Conservation (phyloP, 30 jellyfish, hydroid and myxozoan genomes). For the Clytia hemisphaerica region DNA sequence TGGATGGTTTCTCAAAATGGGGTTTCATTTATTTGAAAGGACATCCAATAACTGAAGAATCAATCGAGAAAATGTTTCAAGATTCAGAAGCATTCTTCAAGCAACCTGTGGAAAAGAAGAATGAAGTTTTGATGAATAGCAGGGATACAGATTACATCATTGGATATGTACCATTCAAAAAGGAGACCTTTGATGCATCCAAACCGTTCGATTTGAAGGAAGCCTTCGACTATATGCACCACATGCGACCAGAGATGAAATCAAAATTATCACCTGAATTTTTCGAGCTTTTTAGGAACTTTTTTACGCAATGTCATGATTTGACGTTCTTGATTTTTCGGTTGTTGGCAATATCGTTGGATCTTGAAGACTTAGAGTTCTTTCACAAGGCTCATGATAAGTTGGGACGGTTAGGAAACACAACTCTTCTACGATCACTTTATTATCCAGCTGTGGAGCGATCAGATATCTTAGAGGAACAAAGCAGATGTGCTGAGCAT, state of each 20-base stretch:
- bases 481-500: conserved; percentile 42
- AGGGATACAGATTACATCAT: background rate
- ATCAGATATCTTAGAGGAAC: background rate
- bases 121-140: background rate
- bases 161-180: conserved; percentile 17
- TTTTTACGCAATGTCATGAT: background rate
- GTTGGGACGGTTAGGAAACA: conserved; percentile 2
- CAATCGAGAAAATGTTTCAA: background rate
- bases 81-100: background rate
- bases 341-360: background rate
- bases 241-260: background rate
- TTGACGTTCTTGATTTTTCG: background rate
- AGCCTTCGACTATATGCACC: conserved; percentile 12
- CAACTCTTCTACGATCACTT: background rate
- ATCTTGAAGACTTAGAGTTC: conserved; percentile 8
- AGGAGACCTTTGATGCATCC: background rate
- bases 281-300: background rate
- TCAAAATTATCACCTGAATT: background rate
- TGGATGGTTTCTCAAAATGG: background rate
- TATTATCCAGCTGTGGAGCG: conserved; percentile 27
- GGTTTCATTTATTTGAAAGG: conserved; percentile 13
- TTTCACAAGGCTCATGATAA: background rate
- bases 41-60: background rate
- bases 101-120: background rate
- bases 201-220: conserved; percentile 20